Percentiles rank a stretch among this genome's conserved stretches.
Conservation (phyloP, 1,140 invertebrate genomes). For the Musca vetustissima region DNA sequence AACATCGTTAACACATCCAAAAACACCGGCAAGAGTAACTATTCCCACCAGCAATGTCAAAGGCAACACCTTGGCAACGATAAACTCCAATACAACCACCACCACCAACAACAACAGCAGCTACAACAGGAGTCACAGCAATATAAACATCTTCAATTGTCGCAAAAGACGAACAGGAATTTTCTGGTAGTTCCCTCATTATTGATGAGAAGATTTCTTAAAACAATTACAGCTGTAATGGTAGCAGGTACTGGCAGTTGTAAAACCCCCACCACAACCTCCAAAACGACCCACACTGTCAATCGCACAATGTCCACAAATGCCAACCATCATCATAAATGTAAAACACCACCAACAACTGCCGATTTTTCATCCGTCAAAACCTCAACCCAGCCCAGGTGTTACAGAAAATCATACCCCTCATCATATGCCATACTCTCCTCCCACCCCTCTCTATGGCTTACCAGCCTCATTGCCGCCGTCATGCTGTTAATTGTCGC, state of each 20-base stretch:
- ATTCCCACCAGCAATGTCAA: not conserved
- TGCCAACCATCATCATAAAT: no score
- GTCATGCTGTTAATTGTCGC: constrained; percentile 29
- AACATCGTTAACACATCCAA: not conserved
- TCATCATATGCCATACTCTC: not conserved
- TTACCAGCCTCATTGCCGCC: not conserved
- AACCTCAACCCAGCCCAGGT: not conserved
- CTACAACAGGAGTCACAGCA: no score
- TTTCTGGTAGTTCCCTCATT: no score
- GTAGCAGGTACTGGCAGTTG: not conserved
- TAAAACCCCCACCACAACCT: no score
- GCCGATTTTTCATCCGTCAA: not conserved
- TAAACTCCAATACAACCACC: no score
- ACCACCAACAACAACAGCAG: no score
- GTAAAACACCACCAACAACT: no score
- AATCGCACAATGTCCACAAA: no score
- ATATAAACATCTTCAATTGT: no score
- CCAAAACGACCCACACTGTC: no score
- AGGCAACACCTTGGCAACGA: not conserved
- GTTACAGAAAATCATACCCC: not conserved
- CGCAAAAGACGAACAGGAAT: no score
- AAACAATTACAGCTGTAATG: constrained; percentile 7
- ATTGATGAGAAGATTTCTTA: not conserved
- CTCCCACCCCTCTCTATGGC: no score
- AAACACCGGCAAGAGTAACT: not conserved